phyloP scores from a whole-genome alignment of 2,888 invertebrate genomes.

The Tipula lateralis region DNA sequence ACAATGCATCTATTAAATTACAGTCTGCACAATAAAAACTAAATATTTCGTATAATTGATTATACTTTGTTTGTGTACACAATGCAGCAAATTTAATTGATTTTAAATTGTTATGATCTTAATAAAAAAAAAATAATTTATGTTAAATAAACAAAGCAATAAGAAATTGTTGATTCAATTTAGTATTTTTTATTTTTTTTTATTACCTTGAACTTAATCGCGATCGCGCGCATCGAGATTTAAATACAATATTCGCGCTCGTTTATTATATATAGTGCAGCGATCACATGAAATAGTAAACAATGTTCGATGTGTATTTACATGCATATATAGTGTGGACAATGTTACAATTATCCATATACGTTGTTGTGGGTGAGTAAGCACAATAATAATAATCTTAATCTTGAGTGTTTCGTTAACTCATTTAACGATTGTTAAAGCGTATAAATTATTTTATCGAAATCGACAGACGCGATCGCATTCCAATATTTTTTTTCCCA shows the following conservation, averaged over 20 bases:
- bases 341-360: background rate
- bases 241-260: background rate
- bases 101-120: background rate
- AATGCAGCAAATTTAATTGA: constrained; percentile 5
- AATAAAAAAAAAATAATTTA: background rate
- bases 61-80: background rate
- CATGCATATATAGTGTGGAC: background rate
- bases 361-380: background rate
- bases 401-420: too few relatives aligned
- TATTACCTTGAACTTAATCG: background rate
- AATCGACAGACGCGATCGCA: background rate
- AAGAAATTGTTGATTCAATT: background rate
- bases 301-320: background rate
- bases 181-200: background rate
- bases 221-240: background rate
- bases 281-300: background rate
- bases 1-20: background rate
- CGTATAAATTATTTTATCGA: background rate
- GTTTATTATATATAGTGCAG: background rate
- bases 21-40: background rate
- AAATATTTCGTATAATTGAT: background rate
- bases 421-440: background rate
- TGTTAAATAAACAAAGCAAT: background rate
- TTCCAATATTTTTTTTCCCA: background rate
- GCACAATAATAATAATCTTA: background rate